Conservation (phyloP, 2,888 invertebrate genomes). For the Priocnemis perturbator region DNA sequence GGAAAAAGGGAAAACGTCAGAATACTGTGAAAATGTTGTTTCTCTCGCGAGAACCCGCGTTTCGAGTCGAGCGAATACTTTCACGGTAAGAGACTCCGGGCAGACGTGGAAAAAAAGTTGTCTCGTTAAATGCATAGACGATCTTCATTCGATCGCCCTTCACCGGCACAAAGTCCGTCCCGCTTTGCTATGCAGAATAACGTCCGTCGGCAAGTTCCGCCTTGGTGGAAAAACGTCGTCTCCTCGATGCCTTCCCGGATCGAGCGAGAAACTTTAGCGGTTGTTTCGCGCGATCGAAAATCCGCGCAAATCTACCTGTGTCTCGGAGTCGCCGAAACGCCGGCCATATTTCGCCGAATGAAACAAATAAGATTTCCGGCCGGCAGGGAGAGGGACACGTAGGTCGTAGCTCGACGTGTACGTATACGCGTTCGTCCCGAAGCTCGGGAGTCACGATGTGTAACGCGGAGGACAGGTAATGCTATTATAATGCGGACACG, state of each 20-base stretch:
- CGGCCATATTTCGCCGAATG: too few relatives aligned
- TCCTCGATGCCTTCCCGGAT: too few relatives aligned
- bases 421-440: not conserved
- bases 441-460: slow-evolving; percentile 48
- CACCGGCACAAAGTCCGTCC: too few relatives aligned
- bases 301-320: too few relatives aligned
- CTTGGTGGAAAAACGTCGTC: too few relatives aligned
- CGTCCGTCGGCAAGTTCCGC: too few relatives aligned
- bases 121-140: not conserved
- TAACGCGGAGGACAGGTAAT: slow-evolving; percentile 71
- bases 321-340: too few relatives aligned
- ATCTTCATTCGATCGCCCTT: too few relatives aligned
- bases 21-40: slow-evolving; percentile 11
- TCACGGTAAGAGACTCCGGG: not conserved
- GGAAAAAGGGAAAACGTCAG: not conserved
- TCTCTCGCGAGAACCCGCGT: not conserved
- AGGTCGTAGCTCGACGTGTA: slow-evolving; percentile 26
- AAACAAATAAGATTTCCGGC: too few relatives aligned
- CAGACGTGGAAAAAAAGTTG: not conserved
- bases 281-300: too few relatives aligned
- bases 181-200: too few relatives aligned
- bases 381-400: slow-evolving; percentile 32
- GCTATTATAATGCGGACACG: slow-evolving; percentile 71
- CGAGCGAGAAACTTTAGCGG: too few relatives aligned
- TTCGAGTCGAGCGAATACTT: not conserved